Percentiles rank a stretch among this genome's conserved stretches.
Conservation (phyloP, 2,797 vertebrate species). For the Urophycis tenuis region DNA sequence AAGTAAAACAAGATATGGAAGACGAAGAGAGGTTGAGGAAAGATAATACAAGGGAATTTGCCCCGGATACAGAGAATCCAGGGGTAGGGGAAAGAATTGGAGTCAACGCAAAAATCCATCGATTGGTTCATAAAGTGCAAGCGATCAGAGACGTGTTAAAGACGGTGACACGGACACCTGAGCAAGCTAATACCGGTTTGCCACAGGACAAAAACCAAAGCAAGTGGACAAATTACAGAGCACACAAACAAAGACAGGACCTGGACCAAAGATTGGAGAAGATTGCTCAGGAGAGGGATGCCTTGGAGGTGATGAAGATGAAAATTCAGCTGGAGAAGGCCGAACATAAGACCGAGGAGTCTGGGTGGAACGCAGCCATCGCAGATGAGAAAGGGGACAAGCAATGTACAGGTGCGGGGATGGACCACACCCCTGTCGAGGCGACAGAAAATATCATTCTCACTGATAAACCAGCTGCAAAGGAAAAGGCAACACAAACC, state of each 20-base stretch:
- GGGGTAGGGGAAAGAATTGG: slow-evolving; percentile 26
- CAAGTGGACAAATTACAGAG: slow-evolving; percentile 47
- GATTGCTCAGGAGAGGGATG: slow-evolving; percentile 32
- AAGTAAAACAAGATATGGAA: slow-evolving; percentile 34
- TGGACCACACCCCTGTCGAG: slow-evolving; percentile 31
- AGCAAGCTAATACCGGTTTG: slow-evolving; percentile 25
- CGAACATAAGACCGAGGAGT: slow-evolving; percentile 33
- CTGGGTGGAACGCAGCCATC: slow-evolving; percentile 4
- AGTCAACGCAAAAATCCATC: slow-evolving; percentile 39
- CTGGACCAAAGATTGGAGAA: slow-evolving; percentile 40
- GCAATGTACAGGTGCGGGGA: slow-evolving; percentile 35
- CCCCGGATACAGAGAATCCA: slow-evolving; percentile 16
- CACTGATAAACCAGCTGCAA: slow-evolving; percentile 10
- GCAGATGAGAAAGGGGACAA: slow-evolving; percentile 35
- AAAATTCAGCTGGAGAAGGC: slow-evolving; percentile 46
- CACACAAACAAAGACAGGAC: slow-evolving; percentile 38
- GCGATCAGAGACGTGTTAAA: slow-evolving; percentile 40
- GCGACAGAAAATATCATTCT: slow-evolving; percentile 27
- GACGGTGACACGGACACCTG: slow-evolving; percentile 33
- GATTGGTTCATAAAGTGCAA: slow-evolving; percentile 44
- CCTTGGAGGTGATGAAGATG: slow-evolving; percentile 41
- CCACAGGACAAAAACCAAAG: slow-evolving; percentile 40
- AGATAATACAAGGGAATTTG: slow-evolving; percentile 19
- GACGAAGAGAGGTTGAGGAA: slow-evolving; percentile 23
- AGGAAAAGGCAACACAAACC: slow-evolving; percentile 21